Conservation (phyloP, 2,113 vertebrate genomes). For the Halichoerus grypus region DNA sequence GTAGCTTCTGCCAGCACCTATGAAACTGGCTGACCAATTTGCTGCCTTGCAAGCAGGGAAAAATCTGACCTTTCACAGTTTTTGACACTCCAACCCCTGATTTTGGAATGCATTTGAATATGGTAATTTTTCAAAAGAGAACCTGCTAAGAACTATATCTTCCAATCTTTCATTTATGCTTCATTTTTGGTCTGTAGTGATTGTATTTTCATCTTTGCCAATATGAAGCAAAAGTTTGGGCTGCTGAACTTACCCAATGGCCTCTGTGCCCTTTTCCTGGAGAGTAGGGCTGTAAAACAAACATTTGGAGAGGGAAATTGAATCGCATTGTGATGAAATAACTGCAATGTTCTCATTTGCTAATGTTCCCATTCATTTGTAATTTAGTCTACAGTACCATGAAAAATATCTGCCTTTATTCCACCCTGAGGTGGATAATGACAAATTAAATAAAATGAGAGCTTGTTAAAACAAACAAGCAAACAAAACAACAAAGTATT, state of each 20-base stretch:
- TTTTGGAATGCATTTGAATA: background rate
- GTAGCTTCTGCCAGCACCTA: background rate
- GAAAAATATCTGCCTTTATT: slow-evolving; percentile 63
- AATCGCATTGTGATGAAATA: slow-evolving; percentile 60
- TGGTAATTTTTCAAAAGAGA: background rate
- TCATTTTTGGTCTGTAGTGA: slow-evolving; percentile 37
- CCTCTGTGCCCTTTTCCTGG: slow-evolving; percentile 30
- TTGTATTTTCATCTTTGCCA: background rate
- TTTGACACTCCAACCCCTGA: background rate
- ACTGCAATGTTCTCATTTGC: slow-evolving; percentile 52
- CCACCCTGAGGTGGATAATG: slow-evolving; percentile 7
- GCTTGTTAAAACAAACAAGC: slow-evolving; percentile 30
- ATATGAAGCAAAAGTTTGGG: background rate
- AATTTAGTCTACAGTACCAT: background rate
- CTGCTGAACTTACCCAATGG: slow-evolving; percentile 2
- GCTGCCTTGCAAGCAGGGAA: background rate
- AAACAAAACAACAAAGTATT: slow-evolving; percentile 24
- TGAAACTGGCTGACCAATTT: background rate
- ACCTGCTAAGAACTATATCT: background rate
- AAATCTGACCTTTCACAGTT: background rate
- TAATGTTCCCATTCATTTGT: slow-evolving; percentile 61
- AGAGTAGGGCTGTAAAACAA: slow-evolving; percentile 51
- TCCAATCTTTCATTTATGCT: background rate
- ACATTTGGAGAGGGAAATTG: slow-evolving; percentile 64
- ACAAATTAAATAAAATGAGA: slow-evolving; percentile 60